A percentile compares a stretch with the other conserved stretches of the same genome.
phyloP scores from a whole-genome alignment of 2,888 invertebrate species.

The Plusia festucae region DNA sequence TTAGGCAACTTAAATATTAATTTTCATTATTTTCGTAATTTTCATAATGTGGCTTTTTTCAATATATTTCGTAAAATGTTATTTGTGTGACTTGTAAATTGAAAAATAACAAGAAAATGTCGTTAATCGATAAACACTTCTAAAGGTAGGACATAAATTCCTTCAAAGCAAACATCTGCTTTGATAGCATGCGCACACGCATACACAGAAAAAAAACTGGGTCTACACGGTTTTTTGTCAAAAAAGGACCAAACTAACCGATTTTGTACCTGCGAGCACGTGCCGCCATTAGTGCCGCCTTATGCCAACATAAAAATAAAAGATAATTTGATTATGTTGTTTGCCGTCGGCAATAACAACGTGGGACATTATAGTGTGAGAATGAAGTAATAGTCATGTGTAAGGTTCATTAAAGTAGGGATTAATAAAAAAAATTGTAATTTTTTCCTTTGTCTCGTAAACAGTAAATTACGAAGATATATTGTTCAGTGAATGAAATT shows the following conservation, averaged over 20 bases:
- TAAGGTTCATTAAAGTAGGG: no score
- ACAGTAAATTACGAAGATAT: no score
- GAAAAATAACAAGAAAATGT: slow-evolving; percentile 54
- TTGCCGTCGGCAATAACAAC: slow-evolving; percentile 20
- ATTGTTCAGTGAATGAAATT: no score
- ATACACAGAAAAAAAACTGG: slow-evolving; percentile 57
- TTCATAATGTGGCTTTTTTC: neutral
- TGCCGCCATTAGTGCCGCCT: slow-evolving; percentile 64
- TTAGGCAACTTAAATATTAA: no score
- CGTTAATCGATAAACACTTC: slow-evolving; percentile 61
- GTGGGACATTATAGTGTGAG: neutral
- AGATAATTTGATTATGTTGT: slow-evolving; percentile 43
- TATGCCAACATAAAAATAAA: slow-evolving; percentile 60
- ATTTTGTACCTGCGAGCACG: slow-evolving; percentile 73
- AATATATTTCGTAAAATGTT: neutral
- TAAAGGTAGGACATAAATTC: slow-evolving; percentile 59
- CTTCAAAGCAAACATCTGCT: slow-evolving; percentile 67
- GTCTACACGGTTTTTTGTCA: slow-evolving; percentile 47
- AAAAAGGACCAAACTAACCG: slow-evolving; percentile 62
- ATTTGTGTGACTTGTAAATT: slow-evolving; percentile 30
- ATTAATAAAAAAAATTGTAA: no score
- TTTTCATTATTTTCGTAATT: neutral
- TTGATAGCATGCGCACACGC: slow-evolving; percentile 60
- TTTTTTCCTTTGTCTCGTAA: no score
- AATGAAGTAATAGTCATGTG: neutral